Conservation (phyloP, 2,797 vertebrate species). For the Pangasius sanitwongsei region DNA sequence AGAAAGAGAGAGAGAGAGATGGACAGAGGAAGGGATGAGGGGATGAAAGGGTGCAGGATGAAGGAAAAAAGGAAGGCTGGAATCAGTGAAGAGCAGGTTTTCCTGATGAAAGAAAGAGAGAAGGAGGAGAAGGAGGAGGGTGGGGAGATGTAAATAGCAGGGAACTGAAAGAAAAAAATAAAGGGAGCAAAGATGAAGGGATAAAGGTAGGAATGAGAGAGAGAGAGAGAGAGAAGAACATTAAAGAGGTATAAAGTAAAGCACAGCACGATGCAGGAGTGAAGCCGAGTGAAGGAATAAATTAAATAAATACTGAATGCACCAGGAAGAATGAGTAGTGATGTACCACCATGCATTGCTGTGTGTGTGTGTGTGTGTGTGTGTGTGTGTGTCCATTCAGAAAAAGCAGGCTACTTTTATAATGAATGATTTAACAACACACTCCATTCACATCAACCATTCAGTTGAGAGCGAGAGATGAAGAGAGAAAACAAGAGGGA, state of each 20-base stretch:
- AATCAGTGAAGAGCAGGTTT: not conserved
- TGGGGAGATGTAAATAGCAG: not conserved
- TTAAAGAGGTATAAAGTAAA: not conserved
- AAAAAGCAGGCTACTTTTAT: slow-evolving; percentile 20
- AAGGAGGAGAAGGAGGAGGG: not conserved
- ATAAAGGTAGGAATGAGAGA: not conserved
- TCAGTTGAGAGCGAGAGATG: slow-evolving; percentile 3
- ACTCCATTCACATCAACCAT: slow-evolving; percentile 41
- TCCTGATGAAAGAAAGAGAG: slow-evolving; percentile 15
- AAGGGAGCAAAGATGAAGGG: not conserved
- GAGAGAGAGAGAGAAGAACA: not conserved
- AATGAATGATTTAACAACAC: slow-evolving; percentile 51
- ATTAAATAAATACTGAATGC: slow-evolving; percentile 12
- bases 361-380: not conserved
- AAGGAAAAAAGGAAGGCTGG: not conserved
- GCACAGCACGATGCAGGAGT: not conserved
- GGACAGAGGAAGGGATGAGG: not conserved
- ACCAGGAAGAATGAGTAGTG: not conserved
- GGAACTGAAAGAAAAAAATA: not conserved
- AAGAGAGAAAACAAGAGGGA: not conserved
- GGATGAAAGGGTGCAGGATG: not conserved
- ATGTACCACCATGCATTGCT: not conserved
- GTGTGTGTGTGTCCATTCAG: slow-evolving; percentile 15
- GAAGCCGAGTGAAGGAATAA: not conserved
- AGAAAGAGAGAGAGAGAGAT: not conserved